Conservation (phyloP, 2,797 vertebrate genomes). For the Cuniculus paca region DNA sequence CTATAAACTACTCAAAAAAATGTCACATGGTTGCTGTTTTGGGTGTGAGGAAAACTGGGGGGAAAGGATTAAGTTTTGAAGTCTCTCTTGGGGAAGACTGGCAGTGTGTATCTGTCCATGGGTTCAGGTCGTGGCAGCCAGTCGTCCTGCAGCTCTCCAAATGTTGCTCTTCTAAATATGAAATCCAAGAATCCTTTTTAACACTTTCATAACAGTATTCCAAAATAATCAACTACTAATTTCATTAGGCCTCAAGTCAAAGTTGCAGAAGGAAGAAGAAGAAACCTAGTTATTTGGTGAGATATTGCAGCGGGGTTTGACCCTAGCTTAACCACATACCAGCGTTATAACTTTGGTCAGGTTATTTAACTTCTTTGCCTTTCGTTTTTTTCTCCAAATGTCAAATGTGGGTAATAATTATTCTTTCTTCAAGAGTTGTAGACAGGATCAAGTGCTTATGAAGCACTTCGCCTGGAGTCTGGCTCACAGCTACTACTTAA, state of each 20-base stretch:
- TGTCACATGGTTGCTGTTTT: not conserved
- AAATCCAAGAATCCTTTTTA: not conserved
- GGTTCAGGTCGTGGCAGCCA: not conserved
- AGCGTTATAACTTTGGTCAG: not conserved
- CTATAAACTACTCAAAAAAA: not conserved
- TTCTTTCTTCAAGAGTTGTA: not conserved
- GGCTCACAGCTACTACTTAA: not conserved
- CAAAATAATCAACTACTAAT: not conserved
- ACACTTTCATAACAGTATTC: not conserved
- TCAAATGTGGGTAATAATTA: not conserved
- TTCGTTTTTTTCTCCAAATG: not conserved
- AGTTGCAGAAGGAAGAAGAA: not conserved
- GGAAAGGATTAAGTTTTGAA: not conserved
- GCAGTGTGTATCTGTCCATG: not conserved
- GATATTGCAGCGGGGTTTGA: not conserved
- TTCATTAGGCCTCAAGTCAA: not conserved
- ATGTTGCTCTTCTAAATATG: not conserved
- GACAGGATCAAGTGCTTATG: not conserved
- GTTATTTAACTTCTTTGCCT: not conserved
- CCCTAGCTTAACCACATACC: not conserved
- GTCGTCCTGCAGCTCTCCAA: not conserved
- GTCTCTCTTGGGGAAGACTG: not conserved
- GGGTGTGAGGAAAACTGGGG: not conserved
- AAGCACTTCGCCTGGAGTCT: not conserved
- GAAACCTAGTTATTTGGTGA: not conserved